Conservation (phyloP, 2,888 invertebrate species). For the Gryllus longicercus region DNA sequence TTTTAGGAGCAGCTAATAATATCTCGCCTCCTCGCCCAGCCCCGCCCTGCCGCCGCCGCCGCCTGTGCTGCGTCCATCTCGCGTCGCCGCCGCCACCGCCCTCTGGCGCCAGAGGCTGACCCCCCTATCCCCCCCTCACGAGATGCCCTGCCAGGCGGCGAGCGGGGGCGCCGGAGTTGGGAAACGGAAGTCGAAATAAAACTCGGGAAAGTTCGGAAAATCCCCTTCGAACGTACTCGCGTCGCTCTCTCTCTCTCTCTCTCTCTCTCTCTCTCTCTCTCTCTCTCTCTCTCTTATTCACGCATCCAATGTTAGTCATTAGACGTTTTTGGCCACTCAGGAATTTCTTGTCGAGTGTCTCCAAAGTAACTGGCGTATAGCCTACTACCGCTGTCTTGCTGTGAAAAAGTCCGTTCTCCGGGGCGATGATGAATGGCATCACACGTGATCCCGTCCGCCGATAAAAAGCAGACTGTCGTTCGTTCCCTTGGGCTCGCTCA, state of each 20-base stretch:
- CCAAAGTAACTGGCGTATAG: not conserved
- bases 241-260: not conserved
- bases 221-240: not conserved
- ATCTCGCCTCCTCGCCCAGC: slow-evolving; percentile 18
- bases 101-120: not conserved
- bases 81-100: not conserved
- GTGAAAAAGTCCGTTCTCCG: not conserved
- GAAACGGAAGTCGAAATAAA: too few relatives aligned
- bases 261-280: not conserved
- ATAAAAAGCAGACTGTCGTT: not conserved
- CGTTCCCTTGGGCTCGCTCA: not conserved
- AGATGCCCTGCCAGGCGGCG: not conserved
- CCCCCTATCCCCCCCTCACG: not conserved
- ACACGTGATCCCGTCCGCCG: not conserved
- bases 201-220: too few relatives aligned
- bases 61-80: slow-evolving; percentile 17
- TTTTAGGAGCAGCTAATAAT: slow-evolving; percentile 29
- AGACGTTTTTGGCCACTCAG: not conserved
- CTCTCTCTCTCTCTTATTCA: not conserved
- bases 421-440: not conserved
- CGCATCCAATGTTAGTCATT: not conserved
- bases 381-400: not conserved
- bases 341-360: not conserved
- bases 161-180: too few relatives aligned
- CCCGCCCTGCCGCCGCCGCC: slow-evolving; percentile 19